These are phyloP conservation scores for Micromesistius poutassou DNA, from an alignment of 2,797 vertebrate species.

Conservation along the genomic window DNA sequence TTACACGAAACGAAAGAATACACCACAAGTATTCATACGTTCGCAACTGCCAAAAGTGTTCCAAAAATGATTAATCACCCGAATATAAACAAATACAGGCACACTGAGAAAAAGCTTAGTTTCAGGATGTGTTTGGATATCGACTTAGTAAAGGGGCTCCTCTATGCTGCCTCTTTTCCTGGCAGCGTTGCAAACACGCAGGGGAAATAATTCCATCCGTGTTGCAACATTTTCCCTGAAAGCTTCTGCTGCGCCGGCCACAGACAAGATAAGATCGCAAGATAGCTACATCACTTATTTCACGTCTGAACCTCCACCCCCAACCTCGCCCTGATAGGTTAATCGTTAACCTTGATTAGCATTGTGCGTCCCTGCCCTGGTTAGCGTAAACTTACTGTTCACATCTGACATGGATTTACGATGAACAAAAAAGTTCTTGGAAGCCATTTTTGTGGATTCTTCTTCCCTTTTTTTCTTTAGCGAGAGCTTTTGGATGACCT, in stretches of 20 bases:
- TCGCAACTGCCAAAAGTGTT: not conserved
- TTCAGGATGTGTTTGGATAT: no score
- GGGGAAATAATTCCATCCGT: not conserved
- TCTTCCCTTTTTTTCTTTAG: not conserved
- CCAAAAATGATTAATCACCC: not conserved
- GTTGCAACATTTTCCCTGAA: not conserved
- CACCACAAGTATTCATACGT: not conserved
- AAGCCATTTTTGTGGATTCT: not conserved
- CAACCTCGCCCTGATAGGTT: not conserved
- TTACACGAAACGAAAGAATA: not conserved
- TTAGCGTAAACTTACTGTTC: no score
- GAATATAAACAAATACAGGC: not conserved
- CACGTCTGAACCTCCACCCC: not conserved
- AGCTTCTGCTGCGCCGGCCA: not conserved
- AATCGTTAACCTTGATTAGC: not conserved
- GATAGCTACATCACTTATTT: not conserved
- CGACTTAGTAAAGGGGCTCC: not conserved
- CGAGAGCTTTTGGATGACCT: constrained; percentile 6
- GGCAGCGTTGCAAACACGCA: not conserved
- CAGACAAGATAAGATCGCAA: not conserved
- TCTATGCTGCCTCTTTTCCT: not conserved
- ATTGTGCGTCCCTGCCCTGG: constrained; percentile 18
- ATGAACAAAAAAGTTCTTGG: not conserved
- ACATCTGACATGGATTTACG: not conserved
- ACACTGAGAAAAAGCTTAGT: not conserved